A percentile compares a stretch with the other conserved stretches of the same genome.
phyloP scores from a whole-genome alignment of 2,797 vertebrate species.

The Hippocampus kuda region DNA sequence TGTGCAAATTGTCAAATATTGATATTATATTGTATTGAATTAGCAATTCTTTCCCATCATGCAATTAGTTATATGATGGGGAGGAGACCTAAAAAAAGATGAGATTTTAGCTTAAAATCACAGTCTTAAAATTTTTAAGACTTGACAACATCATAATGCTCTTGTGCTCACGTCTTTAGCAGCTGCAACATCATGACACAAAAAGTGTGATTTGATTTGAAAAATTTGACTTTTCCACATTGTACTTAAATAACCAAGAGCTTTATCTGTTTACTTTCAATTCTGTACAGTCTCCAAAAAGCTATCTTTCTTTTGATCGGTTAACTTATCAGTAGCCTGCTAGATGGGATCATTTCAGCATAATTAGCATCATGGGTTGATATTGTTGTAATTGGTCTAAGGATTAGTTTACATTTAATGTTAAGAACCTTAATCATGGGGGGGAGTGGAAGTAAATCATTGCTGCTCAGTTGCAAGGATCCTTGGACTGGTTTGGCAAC shows the following conservation, averaged over 20 bases:
- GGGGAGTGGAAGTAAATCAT: not conserved
- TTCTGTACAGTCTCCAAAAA: not conserved
- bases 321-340: not conserved
- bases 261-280: not conserved
- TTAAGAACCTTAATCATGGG: not conserved
- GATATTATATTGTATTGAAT: not conserved
- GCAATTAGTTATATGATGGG: not conserved
- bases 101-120: not conserved
- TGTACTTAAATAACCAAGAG: not conserved
- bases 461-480: not conserved
- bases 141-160: too few relatives aligned
- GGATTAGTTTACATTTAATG: not conserved
- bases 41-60: not conserved
- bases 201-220: not conserved
- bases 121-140: too few relatives aligned
- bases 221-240: not conserved
- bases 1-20: conserved; percentile 1
- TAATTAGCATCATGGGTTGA: not conserved
- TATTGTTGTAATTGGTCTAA: not conserved
- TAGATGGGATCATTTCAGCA: not conserved
- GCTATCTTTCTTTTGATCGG: not conserved
- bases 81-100: not conserved
- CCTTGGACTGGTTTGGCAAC: not conserved
- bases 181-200: too few relatives aligned
- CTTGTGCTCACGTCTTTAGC: not conserved